A percentile compares a stretch with the other conserved stretches of the same genome.
Conservation (phyloP, 2,113 vertebrate genomes). For the Rhineura floridana region DNA sequence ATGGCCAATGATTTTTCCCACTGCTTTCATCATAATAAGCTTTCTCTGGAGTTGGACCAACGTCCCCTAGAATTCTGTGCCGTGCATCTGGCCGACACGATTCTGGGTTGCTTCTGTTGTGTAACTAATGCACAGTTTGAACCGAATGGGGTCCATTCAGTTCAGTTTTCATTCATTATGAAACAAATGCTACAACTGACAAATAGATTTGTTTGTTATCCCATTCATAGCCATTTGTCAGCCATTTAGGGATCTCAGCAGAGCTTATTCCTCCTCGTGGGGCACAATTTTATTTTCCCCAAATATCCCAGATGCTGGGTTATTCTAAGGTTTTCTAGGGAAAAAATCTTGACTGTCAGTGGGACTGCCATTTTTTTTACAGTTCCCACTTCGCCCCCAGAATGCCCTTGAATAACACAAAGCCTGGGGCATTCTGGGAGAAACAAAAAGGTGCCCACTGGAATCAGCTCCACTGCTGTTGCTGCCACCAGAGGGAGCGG, state of each 20-base stretch:
- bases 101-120: not conserved
- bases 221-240: not conserved
- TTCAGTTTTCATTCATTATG: not conserved
- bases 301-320: too few species aligned
- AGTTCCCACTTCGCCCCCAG: too few species aligned
- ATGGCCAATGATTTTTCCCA: not conserved
- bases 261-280: too few species aligned
- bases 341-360: too few species aligned
- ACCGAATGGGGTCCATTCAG: not conserved
- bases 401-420: too few species aligned
- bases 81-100: not conserved
- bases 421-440: too few species aligned
- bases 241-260: too few species aligned
- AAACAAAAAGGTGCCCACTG: too few species aligned
- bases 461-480: too few species aligned
- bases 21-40: not conserved
- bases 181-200: not conserved
- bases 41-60: not conserved
- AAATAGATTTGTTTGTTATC: not conserved
- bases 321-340: too few species aligned
- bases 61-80: not conserved
- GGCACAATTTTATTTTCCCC: not conserved
- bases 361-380: too few species aligned
- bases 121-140: not conserved
- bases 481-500: too few species aligned